phyloP scores from a whole-genome alignment of 2,888 invertebrate species.

The Cataglyphis albicans region DNA sequence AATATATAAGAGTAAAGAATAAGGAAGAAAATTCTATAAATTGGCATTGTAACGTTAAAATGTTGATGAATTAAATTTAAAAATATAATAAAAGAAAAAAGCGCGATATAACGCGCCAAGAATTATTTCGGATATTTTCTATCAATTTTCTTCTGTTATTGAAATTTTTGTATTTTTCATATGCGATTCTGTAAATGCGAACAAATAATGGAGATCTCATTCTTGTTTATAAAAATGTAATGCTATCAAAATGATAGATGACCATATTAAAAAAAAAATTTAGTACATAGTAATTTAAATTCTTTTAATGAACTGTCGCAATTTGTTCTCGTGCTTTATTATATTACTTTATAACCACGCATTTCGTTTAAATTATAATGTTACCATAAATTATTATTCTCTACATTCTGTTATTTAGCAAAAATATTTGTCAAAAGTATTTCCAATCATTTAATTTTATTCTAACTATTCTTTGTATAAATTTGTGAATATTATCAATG shows the following conservation, averaged over 20 bases:
- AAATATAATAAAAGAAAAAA: neutral
- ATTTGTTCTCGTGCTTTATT: neutral
- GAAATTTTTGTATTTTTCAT: constrained; percentile 20
- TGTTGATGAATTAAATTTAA: neutral
- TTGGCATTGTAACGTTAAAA: neutral
- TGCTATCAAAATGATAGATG: constrained; percentile 17
- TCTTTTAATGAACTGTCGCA: neutral
- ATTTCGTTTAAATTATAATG: neutral
- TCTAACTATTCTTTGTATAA: neutral
- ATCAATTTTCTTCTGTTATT: neutral
- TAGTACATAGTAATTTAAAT: neutral
- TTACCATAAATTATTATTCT: neutral
- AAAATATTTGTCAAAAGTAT: constrained; percentile 16
- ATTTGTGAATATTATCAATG: neutral
- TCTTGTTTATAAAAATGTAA: constrained; percentile 12
- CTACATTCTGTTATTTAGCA: neutral
- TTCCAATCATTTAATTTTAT: constrained; percentile 14
- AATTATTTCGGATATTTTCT: neutral
- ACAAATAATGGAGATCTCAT: neutral
- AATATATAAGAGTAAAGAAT: neutral
- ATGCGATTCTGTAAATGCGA: neutral
- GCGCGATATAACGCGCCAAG: neutral
- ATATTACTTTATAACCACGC: neutral
- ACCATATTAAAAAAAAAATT: neutral
- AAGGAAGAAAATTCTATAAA: neutral